Conservation (phyloP, 2,888 invertebrate genomes). For the Meloe dianella region DNA sequence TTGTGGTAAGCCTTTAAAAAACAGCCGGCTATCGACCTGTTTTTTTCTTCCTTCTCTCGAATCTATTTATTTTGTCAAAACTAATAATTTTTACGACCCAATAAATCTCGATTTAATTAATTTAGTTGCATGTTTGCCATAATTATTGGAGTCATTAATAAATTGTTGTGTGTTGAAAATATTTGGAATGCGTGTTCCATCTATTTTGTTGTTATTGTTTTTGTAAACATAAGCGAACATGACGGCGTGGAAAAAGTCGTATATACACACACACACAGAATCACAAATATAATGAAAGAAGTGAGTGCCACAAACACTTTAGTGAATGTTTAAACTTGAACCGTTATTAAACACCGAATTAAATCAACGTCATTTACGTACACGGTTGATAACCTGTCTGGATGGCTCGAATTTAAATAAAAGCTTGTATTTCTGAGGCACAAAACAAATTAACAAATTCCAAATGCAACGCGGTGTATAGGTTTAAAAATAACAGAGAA, state of each 20-base stretch:
- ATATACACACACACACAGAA: too few relatives aligned
- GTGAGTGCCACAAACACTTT: not conserved
- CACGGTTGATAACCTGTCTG: conserved; percentile 3
- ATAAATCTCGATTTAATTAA: not conserved
- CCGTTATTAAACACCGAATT: not conserved
- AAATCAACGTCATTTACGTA: not conserved
- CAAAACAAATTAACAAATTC: not conserved
- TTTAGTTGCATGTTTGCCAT: not conserved
- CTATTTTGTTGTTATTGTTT: not conserved
- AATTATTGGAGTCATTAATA: not conserved
- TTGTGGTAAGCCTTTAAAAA: not conserved
- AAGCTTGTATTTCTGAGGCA: not conserved
- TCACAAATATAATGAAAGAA: not conserved
- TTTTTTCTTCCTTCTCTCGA: not conserved
- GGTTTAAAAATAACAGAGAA: not conserved
- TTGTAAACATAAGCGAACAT: not conserved
- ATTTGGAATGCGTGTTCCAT: not conserved
- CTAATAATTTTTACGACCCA: not conserved
- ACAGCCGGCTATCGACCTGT: not conserved
- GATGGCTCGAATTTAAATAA: not conserved
- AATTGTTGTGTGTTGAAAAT: not conserved
- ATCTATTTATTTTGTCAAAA: not conserved
- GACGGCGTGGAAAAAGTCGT: not conserved
- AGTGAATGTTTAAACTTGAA: not conserved
- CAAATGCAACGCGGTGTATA: not conserved